Conservation (phyloP, 2,888 invertebrate species). For the Pediacus dermestoides region DNA sequence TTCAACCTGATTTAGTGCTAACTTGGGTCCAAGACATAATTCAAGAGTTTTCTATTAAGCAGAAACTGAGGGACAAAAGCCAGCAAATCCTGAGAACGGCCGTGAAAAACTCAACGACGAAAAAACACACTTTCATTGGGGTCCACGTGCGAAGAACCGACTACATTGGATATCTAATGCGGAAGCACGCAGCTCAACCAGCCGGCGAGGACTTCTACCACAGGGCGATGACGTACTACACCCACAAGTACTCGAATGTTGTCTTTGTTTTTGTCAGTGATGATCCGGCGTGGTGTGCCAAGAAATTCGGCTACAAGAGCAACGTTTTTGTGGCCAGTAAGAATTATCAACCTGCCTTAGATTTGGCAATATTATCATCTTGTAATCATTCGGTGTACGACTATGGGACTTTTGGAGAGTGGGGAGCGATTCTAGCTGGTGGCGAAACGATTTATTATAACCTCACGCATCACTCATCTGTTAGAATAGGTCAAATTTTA, state of each 20-base stretch:
- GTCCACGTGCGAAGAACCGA: slow-evolving; percentile 58
- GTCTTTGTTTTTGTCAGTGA: slow-evolving; percentile 52
- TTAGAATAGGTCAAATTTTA: slow-evolving; percentile 47
- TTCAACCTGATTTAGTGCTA: slow-evolving; percentile 55
- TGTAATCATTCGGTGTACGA: slow-evolving; percentile 56
- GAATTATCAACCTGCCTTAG: slow-evolving; percentile 44
- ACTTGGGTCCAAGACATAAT: slow-evolving; percentile 57
- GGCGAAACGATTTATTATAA: slow-evolving; percentile 52
- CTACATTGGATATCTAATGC: slow-evolving; percentile 54
- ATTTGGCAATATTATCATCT: slow-evolving; percentile 51
- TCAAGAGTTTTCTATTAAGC: slow-evolving; percentile 55
- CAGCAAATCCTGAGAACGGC: slow-evolving; percentile 48
- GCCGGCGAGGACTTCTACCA: slow-evolving; percentile 47
- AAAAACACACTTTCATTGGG: slow-evolving; percentile 48
- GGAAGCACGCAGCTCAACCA: slow-evolving; percentile 50
- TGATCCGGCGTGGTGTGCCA: slow-evolving; percentile 51
- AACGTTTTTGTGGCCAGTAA: slow-evolving; percentile 49
- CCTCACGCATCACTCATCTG: slow-evolving; percentile 46
- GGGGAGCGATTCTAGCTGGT: slow-evolving; percentile 53
- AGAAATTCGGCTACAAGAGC: slow-evolving; percentile 40
- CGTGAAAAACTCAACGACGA: slow-evolving; percentile 26
- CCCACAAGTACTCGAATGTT: slow-evolving; percentile 45
- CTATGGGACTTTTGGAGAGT: slow-evolving; percentile 54
- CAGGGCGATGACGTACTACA: slow-evolving; percentile 49
- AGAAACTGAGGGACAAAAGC: slow-evolving; percentile 50